Evolutionary conservation across 2,888 invertebrate species (phyloP).

Genomic region (Caenorhabditis zanzibari): DNA sequence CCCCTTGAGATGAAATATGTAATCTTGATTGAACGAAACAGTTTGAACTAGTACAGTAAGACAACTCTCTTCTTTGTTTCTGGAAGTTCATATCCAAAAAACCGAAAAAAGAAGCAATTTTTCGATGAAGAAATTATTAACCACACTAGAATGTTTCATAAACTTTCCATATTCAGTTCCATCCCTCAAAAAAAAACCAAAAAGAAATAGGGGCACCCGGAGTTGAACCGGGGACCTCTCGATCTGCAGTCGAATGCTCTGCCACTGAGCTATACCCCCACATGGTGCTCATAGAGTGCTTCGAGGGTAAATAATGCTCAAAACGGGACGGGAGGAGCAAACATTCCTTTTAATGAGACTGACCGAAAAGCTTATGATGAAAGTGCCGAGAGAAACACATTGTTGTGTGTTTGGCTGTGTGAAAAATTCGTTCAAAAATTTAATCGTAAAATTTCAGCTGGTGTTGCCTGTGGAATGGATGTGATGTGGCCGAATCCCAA

Average conservation of each 20-base stretch:
- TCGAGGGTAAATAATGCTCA: neutral
- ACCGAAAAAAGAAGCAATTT: no score
- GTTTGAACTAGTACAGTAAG: no score
- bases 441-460: conserved; percentile 45
- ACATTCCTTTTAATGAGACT: neutral
- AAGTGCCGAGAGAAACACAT: no score
- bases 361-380: neutral
- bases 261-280: conserved; percentile 82
- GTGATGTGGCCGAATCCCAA: conserved; percentile 66
- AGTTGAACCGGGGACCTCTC: conserved; percentile 83
- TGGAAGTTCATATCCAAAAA: no score
- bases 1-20: no score
- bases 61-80: no score
- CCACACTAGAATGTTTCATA: neutral
- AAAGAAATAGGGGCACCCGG: conserved; percentile 69
- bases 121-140: neutral
- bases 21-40: no score
- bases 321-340: conserved; percentile 10
- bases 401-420: neutral
- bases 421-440: neutral
- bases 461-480: conserved; percentile 71
- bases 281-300: neutral
- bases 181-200: neutral
- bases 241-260: conserved; percentile 83
- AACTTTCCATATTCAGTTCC: no score